Evolutionary conservation across 1,140 invertebrate species (phyloP).

Genomic region (Oryctes rhinoceros): DNA sequence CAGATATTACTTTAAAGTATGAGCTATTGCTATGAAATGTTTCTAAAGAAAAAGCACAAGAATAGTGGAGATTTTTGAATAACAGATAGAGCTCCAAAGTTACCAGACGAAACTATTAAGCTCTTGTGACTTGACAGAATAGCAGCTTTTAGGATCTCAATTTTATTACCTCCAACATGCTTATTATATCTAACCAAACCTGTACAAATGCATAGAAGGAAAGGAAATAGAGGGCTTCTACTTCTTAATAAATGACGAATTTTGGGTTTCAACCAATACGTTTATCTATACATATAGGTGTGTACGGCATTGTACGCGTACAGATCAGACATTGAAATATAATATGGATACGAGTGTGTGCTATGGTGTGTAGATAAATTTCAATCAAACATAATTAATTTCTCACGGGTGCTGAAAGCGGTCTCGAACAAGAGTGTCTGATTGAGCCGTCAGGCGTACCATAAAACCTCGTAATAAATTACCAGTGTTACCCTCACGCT

Average conservation of each 20-base stretch:
- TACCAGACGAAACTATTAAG: no score
- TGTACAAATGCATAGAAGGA: not conserved
- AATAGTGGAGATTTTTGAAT: no score
- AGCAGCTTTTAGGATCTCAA: no score
- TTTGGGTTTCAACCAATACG: not conserved
- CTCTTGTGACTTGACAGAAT: no score
- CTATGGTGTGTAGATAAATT: slow-evolving; percentile 51
- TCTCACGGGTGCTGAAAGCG: slow-evolving; percentile 56
- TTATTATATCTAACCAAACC: not conserved
- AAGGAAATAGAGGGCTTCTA: not conserved
- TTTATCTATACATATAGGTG: not conserved
- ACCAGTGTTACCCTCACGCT: slow-evolving; percentile 53
- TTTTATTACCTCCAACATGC: not conserved
- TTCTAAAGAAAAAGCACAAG: no score
- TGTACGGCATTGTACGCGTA: not conserved
- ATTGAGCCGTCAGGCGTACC: slow-evolving; percentile 55
- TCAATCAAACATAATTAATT: slow-evolving; percentile 59
- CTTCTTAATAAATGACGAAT: slow-evolving; percentile 33
- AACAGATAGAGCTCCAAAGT: no score
- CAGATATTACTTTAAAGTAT: no score
- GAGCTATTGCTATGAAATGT: no score
- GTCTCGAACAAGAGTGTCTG: slow-evolving; percentile 55
- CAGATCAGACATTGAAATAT: slow-evolving; percentile 34
- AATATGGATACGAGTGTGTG: slow-evolving; percentile 23
- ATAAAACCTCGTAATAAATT: slow-evolving; percentile 56